A percentile compares a stretch with the other conserved stretches of the same genome.
Conservation (phyloP, 2,113 vertebrate genomes). For the Mastomys coucha region DNA sequence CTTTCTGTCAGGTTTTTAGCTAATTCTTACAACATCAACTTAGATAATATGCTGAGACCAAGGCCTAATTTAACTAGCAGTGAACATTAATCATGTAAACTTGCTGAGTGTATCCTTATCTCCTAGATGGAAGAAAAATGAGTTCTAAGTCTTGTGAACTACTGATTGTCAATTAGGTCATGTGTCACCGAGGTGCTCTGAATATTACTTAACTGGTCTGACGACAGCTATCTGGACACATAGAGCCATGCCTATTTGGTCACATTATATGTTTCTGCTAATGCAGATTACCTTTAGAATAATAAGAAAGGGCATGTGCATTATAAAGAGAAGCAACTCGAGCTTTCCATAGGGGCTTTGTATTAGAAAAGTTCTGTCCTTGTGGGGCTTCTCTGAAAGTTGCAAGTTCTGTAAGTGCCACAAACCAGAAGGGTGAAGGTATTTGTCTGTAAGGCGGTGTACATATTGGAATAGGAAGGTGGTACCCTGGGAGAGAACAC, state of each 20-base stretch:
- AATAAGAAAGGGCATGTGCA: background rate
- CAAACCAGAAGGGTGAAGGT: background rate
- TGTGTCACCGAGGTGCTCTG: background rate
- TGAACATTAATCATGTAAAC: background rate
- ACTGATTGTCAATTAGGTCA: background rate
- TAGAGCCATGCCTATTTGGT: background rate
- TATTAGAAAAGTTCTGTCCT: background rate
- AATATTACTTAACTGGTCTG: background rate
- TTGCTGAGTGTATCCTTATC: background rate
- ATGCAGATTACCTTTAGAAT: slow-evolving; percentile 10
- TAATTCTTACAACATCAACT: background rate
- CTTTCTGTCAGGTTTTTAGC: slow-evolving; percentile 1
- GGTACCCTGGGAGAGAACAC: background rate
- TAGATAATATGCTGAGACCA: background rate
- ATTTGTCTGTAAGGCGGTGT: background rate
- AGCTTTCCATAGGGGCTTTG: background rate
- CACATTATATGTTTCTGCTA: background rate
- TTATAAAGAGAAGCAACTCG: background rate
- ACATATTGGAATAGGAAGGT: background rate
- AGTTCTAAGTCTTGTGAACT: background rate
- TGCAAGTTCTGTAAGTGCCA: background rate
- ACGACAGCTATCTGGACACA: background rate
- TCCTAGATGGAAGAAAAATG: background rate
- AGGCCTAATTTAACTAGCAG: background rate
- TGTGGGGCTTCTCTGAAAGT: background rate